Evolutionary conservation across 2,888 invertebrate genomes (phyloP), one percentile per base, ranked within the genome.

Genomic region (Sminthurides aquaticus): DNA sequence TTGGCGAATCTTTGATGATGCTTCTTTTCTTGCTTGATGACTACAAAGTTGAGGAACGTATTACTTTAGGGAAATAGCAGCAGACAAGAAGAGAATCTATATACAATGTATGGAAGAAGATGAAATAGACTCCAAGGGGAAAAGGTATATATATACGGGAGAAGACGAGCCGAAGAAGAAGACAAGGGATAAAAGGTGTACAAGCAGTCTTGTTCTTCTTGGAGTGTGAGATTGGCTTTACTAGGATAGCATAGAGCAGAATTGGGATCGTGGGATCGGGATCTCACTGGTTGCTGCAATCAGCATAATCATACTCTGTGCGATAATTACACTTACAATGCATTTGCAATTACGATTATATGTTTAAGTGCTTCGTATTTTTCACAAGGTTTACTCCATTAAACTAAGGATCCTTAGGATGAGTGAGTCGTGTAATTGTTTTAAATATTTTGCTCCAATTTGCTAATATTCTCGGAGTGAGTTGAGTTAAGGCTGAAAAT

Each of bases 271-370:
- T 52, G 52, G 52, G 52, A 52, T 52, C 5, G 18, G 5, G 5
- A 22, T 8, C 22, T 52, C 52, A 34, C 15, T 34, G 43, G 43
- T 52, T 52, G 18, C 20, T 20, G 52, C 52, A 52, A 52, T 52
- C 22, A 15, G 5, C 20, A 20, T 52, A 52, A 52, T 20, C 15
- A 52, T 20, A 15, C 8, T 20, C n/a, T n/a, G 20, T 52, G 20
- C 20, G 52, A 52, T 52, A 64, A 59, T 58, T 27, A 8, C 52
- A 57, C n/a, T 34, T 15, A 48, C 26, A 28, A 24, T 25, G 56
- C 24, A 34, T 34, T 34, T 34, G 43, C 43, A 34, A 15, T 34
- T 34, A 34, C 5, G 43, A 34, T 34, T 34, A 34, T 34, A 34
- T 11, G 43, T n/a, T n/a, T n/a, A n/a, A n/a, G n/a, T n/a, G n/a